Percentiles rank a stretch among this genome's conserved stretches.
Conservation (phyloP, 2,888 invertebrate species). For the Microctonus aethiopoides region DNA sequence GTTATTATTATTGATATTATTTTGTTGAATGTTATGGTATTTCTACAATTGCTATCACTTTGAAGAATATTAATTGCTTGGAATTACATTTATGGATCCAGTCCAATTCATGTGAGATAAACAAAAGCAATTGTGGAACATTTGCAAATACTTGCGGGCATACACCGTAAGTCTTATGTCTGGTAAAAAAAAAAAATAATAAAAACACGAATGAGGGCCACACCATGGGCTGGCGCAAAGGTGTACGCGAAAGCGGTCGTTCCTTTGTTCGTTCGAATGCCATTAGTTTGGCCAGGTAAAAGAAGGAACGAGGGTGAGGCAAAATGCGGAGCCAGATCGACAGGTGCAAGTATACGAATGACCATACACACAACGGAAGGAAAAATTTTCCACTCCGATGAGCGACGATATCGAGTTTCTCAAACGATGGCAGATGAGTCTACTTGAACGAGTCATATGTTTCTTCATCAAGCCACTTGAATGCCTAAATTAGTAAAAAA, state of each 20-base stretch:
- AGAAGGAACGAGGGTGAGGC: constrained; percentile 19
- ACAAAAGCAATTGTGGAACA: not conserved
- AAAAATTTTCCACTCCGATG: constrained; percentile 43
- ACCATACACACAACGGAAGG: constrained; percentile 33
- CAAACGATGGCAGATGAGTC: not conserved
- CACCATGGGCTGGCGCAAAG: constrained; percentile 35
- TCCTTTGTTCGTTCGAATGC: constrained; percentile 48
- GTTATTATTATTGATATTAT: not conserved
- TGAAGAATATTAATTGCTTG: not conserved
- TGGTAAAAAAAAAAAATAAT: not conserved
- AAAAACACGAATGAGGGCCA: not conserved
- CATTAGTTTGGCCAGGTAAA: constrained; percentile 29
- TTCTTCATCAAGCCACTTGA: not conserved
- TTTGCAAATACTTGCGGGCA: constrained; percentile 4
- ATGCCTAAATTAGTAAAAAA: not conserved
- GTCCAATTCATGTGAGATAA: not conserved
- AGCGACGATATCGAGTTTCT: constrained; percentile 26
- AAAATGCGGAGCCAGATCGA: constrained; percentile 34
- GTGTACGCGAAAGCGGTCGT: constrained; percentile 46
- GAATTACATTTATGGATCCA: too few species aligned
- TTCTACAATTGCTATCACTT: not conserved
- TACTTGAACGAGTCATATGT: constrained; percentile 5
- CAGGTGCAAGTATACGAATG: constrained; percentile 42
- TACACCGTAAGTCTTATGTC: not conserved
- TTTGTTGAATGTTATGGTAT: too few species aligned